Percentiles rank a stretch among this genome's conserved stretches.
Conservation (phyloP, 2,113 vertebrate species). For the Amblyornis subalaris region DNA sequence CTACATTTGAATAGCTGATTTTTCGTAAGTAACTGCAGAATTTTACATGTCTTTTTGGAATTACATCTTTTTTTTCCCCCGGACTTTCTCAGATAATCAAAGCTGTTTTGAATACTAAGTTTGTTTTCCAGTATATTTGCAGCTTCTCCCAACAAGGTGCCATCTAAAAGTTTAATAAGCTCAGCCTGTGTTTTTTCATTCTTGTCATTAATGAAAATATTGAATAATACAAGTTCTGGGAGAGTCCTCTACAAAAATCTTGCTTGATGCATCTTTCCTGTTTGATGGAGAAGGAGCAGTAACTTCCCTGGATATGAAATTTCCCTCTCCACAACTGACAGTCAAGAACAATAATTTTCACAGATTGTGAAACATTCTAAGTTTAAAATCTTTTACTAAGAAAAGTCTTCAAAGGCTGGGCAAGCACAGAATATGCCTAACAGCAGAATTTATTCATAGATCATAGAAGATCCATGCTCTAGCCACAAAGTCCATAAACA, state of each 20-base stretch:
- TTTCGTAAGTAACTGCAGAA: background rate
- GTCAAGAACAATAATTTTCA: background rate
- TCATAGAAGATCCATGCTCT: background rate
- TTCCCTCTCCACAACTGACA: background rate
- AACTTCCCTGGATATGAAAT: background rate
- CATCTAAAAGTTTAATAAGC: conserved; percentile 5
- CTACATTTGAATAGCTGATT: conserved; percentile 2
- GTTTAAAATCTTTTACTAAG: background rate
- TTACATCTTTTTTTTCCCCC: background rate
- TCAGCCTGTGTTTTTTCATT: background rate
- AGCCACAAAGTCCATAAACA: background rate
- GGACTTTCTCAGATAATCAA: background rate
- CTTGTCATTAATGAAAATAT: background rate
- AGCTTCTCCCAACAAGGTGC: conserved; percentile 12
- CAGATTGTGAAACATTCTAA: background rate
- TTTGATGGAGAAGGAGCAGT: background rate
- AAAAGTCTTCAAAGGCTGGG: background rate
- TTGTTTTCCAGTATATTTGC: background rate
- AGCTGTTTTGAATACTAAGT: conserved; percentile 12
- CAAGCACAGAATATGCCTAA: background rate
- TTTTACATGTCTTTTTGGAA: conserved; percentile 27
- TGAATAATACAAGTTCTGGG: conserved; percentile 3
- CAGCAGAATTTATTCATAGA: background rate
- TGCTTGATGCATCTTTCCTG: background rate
- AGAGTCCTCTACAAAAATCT: background rate